These are phyloP conservation scores for Apodemia zela DNA, from an alignment of 2,888 invertebrate genomes.

Conservation along the genomic window DNA sequence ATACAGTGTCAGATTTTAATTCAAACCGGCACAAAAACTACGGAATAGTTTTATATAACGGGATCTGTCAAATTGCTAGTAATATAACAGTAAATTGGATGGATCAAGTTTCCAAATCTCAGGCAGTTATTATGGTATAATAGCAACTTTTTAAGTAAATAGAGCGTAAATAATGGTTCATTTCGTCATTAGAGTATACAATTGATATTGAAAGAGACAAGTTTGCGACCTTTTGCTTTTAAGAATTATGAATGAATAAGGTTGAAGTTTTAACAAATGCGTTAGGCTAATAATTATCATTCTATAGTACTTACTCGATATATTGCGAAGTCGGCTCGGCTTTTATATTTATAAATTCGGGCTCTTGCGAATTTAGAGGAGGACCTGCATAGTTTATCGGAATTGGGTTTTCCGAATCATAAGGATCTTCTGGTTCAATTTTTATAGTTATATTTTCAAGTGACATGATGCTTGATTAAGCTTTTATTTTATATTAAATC, in stretches of 20 bases:
- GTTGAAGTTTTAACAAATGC: too few relatives aligned
- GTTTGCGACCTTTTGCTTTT: too few relatives aligned
- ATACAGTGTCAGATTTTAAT: too few relatives aligned
- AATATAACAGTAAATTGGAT: too few relatives aligned
- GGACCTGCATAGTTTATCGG: background rate
- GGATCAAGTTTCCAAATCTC: too few relatives aligned
- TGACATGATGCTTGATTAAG: constrained; percentile 3
- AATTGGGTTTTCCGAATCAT: constrained; percentile 1
- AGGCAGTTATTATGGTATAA: too few relatives aligned
- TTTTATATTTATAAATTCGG: constrained; percentile 4
- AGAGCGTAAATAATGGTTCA: too few relatives aligned
- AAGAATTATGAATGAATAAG: too few relatives aligned
- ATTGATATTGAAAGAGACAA: too few relatives aligned
- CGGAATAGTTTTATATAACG: background rate
- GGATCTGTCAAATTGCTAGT: background rate
- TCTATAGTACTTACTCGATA: constrained; percentile 2
- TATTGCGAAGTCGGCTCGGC: background rate
- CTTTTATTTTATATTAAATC: background rate
- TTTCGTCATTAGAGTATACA: too few relatives aligned
- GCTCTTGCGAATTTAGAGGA: background rate
- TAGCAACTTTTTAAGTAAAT: too few relatives aligned
- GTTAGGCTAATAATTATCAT: background rate
- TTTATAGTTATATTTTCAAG: constrained; percentile 13
- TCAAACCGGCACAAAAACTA: background rate
- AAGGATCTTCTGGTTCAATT: constrained; percentile 9